phyloP scores from a whole-genome alignment of 2,113 vertebrate genomes.

The Apus apus region DNA sequence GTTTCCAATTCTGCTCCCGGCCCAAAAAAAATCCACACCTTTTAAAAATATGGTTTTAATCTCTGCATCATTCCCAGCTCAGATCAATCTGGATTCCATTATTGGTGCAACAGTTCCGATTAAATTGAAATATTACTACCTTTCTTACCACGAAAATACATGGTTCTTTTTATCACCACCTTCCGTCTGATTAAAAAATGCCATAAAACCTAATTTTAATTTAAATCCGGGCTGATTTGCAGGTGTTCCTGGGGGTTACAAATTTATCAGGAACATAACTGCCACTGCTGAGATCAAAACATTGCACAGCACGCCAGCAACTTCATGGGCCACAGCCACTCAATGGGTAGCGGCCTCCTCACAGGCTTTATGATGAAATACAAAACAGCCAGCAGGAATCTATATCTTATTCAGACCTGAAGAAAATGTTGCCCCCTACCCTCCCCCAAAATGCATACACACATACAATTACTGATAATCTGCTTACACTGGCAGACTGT shows the following conservation, averaged over 20 bases:
- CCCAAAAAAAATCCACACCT: conserved; percentile 39
- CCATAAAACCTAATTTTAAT: conserved; percentile 90
- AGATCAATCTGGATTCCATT: conserved; percentile 85
- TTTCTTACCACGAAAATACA: conserved; percentile 82
- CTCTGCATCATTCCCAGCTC: conserved; percentile 74
- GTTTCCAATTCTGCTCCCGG: background rate
- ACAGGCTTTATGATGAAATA: conserved; percentile 91
- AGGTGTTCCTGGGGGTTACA: conserved; percentile 90
- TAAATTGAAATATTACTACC: conserved; percentile 88
- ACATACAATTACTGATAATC: conserved; percentile 95
- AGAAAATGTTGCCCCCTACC: conserved; percentile 87
- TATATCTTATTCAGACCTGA: conserved; percentile 91
- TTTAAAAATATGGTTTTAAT: conserved; percentile 83
- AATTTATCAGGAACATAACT: conserved; percentile 93
- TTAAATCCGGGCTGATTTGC: conserved; percentile 89
- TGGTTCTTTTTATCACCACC: conserved; percentile 87
- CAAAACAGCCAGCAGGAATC: conserved; percentile 92
- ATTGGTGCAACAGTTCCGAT: conserved; percentile 81
- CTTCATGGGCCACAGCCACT: conserved; percentile 89
- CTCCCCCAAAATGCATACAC: conserved; percentile 90
- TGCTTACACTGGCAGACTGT: conserved; percentile 88
- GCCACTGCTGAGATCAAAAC: conserved; percentile 91
- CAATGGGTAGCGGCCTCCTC: conserved; percentile 89
- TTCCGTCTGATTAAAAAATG: conserved; percentile 89
- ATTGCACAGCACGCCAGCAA: conserved; percentile 87